These are phyloP conservation scores for Actinostola sp. DNA, from an alignment of 92 coral and sea anemone genomes.

Conservation along the genomic window DNA sequence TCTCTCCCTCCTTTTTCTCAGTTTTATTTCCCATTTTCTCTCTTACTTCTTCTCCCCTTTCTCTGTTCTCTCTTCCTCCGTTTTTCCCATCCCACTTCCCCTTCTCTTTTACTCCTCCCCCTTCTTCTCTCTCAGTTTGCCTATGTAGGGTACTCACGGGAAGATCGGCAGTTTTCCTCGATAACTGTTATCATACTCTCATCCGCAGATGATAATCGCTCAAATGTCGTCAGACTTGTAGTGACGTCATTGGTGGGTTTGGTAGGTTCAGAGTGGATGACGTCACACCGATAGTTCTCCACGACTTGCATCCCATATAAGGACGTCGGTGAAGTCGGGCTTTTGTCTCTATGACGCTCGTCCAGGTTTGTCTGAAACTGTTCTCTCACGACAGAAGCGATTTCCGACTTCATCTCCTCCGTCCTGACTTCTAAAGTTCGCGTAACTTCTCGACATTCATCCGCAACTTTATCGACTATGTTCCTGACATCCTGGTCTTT, in stretches of 20 bases:
- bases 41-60: no score
- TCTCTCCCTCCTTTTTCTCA: no score
- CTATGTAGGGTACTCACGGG: slow-evolving; percentile 1
- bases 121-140: background rate
- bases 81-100: background rate
- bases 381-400: slow-evolving; percentile 59
- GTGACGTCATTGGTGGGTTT: slow-evolving; percentile 3
- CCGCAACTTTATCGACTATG: slow-evolving; percentile 69
- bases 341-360: slow-evolving; percentile 39
- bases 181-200: slow-evolving; percentile 35
- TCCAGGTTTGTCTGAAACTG: slow-evolving; percentile 56
- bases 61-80: no score
- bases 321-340: slow-evolving; percentile 18
- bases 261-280: background rate
- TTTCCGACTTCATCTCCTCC: slow-evolving; percentile 72
- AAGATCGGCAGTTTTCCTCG: slow-evolving; percentile 22
- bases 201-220: slow-evolving; percentile 27
- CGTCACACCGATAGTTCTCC: slow-evolving; percentile 14
- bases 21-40: no score
- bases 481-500: slow-evolving; percentile 27
- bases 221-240: slow-evolving; percentile 20
- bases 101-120: background rate
- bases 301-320: slow-evolving; percentile 20
- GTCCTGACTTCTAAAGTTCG: slow-evolving; percentile 68
- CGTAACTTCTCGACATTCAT: slow-evolving; percentile 82